A percentile compares a stretch with the other conserved stretches of the same genome.
phyloP scores from a whole-genome alignment of 1,140 invertebrate species.

The Chrysoperla carnea region DNA sequence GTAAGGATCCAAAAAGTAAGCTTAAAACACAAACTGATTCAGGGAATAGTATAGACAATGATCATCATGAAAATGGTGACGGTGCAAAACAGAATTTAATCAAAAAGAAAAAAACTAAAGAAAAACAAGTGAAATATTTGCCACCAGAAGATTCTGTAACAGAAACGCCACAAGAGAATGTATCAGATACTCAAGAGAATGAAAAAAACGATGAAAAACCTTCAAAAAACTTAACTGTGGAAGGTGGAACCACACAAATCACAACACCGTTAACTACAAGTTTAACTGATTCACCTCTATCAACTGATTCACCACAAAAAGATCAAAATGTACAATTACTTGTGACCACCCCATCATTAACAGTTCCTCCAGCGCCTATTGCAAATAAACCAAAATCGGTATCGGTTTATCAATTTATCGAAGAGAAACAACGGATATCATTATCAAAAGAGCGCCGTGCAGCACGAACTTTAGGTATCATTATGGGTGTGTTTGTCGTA shows the following conservation, averaged over 20 bases:
- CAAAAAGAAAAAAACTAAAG: conserved; percentile 26
- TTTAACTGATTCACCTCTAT: conserved; percentile 3
- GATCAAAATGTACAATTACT: conserved; percentile 23
- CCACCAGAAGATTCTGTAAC: conserved; percentile 44
- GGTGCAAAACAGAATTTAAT: conserved; percentile 21
- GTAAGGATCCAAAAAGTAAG: conserved; percentile 23
- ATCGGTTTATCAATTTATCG: conserved; percentile 75
- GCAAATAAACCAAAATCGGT: conserved; percentile 23
- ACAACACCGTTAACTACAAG: conserved; percentile 6
- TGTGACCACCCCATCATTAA: conserved; percentile 17
- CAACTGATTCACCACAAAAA: conserved; percentile 22
- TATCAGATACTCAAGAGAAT: conserved; percentile 12
- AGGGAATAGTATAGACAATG: conserved; percentile 55
- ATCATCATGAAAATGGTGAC: conserved; percentile 33
- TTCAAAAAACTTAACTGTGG: conserved; percentile 2
- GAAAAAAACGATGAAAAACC: conserved; percentile 11
- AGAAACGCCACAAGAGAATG: conserved; percentile 26
- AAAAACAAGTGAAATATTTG: conserved; percentile 25
- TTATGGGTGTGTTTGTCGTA: conserved; percentile 89
- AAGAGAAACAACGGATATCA: conserved; percentile 85
- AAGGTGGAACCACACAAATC: conserved; percentile 7
- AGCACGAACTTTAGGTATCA: conserved; percentile 80
- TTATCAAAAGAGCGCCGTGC: conserved; percentile 81
- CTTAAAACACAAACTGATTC: conserved; percentile 48
- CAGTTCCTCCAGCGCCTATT: conserved; percentile 8